Evolutionary conservation across 2,888 invertebrate genomes (phyloP), one percentile per base, ranked within the genome.

Genomic region (Cyaniris semiargus): DNA sequence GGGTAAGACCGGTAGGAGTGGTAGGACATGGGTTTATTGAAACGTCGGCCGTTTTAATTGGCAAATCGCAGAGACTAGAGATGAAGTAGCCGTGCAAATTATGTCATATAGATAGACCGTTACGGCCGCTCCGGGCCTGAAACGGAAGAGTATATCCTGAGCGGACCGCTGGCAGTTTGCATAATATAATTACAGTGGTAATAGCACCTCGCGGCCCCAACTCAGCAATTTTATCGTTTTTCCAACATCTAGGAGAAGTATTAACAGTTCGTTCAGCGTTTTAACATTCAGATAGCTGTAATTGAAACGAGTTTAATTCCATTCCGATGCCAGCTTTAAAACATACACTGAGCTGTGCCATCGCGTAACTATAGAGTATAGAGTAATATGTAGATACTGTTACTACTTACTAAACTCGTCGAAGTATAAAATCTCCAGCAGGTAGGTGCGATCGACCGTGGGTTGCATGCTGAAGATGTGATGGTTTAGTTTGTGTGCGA

Each of bases 91-190:
- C 34, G 66, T 48, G 27, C 23, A 18, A 48, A 70, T 77, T 53
- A 70, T 53, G 56, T 23, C 58, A 56, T 76, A 10, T 56, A 23
- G 44, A 77, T 34, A 70, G 86, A 90, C 91, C 89, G 90, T 90
- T 92, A 90, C 82, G 79, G 82, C 81, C 81, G 85, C 84, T 84
- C 84, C 83, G 76, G 80, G 82, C 82, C 84, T 84, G 83, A 85
- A 87, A 83, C 91, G 93, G 92, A 93, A 92, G 89, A 86, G 88
- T 88, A 90, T 89, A 90, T 93, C 92, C 93, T 92, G 90, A 85
- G 84, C 81, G 85, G 78, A 79, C 79, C 84, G 81, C 83, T 84
- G 81, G 81, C 80, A 75, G 82, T 81, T 80, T 86, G 87, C 85
- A 86, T 88, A 84, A 86, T 88, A 84, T 87, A 86, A 88, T 88